phyloP scores from a whole-genome alignment of 2,888 invertebrate genomes.

The Drosophila pegasa region DNA sequence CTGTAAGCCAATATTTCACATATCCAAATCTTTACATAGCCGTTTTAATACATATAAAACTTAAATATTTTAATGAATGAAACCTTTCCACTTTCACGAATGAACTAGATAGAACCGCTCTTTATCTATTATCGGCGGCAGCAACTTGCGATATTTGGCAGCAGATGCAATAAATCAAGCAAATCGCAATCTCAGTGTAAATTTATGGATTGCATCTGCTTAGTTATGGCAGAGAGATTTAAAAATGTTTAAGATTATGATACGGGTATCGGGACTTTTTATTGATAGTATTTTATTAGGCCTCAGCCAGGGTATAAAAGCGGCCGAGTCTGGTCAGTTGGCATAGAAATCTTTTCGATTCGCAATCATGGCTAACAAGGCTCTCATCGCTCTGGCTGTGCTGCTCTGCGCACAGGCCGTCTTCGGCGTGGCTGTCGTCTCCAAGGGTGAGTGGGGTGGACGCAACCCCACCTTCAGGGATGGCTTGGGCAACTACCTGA shows the following conservation, averaged over 20 bases:
- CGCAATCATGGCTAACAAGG: conserved; percentile 67
- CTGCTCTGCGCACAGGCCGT: conserved; percentile 63
- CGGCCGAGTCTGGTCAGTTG: background rate
- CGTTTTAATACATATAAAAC: background rate
- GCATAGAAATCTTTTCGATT: conserved; percentile 32
- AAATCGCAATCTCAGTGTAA: conserved; percentile 14
- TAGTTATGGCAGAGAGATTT: background rate
- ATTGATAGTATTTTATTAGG: conserved; percentile 14
- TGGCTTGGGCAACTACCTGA: conserved; percentile 57
- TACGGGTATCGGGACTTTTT: conserved; percentile 17
- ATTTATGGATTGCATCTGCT: conserved; percentile 19
- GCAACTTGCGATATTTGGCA: background rate
- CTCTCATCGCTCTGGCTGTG: conserved; percentile 63
- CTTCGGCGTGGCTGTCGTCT: conserved; percentile 66
- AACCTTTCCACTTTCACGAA: background rate
- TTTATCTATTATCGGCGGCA: background rate
- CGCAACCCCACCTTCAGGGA: conserved; percentile 68
- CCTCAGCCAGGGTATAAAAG: conserved; percentile 51
- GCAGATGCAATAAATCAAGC: conserved; percentile 21
- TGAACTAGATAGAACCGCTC: background rate
- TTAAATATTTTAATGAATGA: too few relatives aligned
- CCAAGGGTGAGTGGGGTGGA: conserved; percentile 79
- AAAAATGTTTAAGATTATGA: conserved; percentile 8
- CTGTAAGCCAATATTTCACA: too few relatives aligned
- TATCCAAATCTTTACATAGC: too few relatives aligned